These are phyloP conservation scores for Dryoscopus gambensis DNA, from an alignment of 2,113 vertebrate species.

Conservation along the genomic window DNA sequence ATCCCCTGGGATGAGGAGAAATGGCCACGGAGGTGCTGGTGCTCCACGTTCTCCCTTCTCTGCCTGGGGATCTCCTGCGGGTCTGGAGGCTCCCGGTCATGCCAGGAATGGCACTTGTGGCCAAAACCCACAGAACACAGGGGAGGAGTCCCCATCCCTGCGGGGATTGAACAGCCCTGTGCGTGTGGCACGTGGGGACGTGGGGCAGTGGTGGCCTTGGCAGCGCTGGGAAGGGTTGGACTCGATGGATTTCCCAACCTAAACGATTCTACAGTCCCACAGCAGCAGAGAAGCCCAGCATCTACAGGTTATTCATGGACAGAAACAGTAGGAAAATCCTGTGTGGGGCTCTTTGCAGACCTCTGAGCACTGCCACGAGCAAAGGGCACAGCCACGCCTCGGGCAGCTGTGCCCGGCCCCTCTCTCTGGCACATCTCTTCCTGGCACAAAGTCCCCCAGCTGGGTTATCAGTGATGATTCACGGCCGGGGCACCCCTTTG, in stretches of 20 bases:
- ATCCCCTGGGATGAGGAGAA: neutral
- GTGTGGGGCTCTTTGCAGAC: neutral
- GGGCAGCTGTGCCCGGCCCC: fast-evolving
- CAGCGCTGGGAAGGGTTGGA: no score
- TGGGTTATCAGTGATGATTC: fast-evolving
- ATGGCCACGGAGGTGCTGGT: neutral
- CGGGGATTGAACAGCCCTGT: neutral
- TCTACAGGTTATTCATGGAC: fast-evolving
- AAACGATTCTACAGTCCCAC: fast-evolving
- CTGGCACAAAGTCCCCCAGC: fast-evolving
- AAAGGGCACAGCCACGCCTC: neutral
- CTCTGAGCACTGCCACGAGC: neutral
- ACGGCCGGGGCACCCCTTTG: neutral
- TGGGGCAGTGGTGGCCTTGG: neutral
- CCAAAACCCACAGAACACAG: neutral
- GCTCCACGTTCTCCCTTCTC: neutral
- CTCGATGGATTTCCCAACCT: neutral
- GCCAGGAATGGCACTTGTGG: fast-evolving
- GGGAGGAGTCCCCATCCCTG: neutral
- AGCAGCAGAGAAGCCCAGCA: fast-evolving
- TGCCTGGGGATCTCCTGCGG: neutral
- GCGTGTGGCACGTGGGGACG: neutral
- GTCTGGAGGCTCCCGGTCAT: neutral
- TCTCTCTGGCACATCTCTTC: neutral
- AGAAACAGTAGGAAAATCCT: neutral